Conservation (phyloP, 2,113 vertebrate species). For the Chionodraco myersi region DNA sequence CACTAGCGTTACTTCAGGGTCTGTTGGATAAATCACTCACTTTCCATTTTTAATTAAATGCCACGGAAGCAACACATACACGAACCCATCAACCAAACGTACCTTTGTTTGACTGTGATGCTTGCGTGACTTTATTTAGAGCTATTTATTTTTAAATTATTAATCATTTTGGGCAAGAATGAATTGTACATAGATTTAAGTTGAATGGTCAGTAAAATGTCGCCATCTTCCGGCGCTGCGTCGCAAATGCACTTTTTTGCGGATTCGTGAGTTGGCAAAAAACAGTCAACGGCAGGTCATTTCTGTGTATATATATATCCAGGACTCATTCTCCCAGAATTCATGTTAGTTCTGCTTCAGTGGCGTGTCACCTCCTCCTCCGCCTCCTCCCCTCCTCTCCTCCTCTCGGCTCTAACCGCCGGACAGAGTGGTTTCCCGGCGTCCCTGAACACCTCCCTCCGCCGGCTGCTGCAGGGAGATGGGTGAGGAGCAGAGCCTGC, state of each 20-base stretch:
- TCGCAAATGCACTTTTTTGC: constrained; percentile 1
- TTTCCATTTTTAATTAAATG: background rate
- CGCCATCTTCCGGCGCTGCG: constrained; percentile 42
- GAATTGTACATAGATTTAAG: too few species aligned
- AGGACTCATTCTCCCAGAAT: constrained; percentile 79
- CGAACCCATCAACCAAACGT: too few species aligned
- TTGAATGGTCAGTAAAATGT: background rate
- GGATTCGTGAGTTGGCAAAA: constrained; percentile 63
- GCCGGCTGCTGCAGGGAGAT: constrained; percentile 66
- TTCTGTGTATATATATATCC: background rate
- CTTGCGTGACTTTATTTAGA: background rate
- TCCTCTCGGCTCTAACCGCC: background rate
- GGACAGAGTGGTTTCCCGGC: constrained; percentile 37
- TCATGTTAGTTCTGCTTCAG: constrained; percentile 36
- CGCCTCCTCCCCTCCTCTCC: constrained; percentile 1
- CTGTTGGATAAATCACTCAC: background rate
- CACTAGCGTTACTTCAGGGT: background rate
- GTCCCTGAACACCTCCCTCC: constrained; percentile 29
- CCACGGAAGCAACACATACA: too few species aligned
- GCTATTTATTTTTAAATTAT: background rate
- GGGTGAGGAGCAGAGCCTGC: constrained; percentile 52
- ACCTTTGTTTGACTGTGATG: background rate
- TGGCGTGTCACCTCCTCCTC: constrained; percentile 14
- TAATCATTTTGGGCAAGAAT: background rate
- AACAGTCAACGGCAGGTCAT: constrained; percentile 16